Evolutionary conservation across 2,797 vertebrate species (phyloP).

Genomic region (Oreochromis grahami): DNA sequence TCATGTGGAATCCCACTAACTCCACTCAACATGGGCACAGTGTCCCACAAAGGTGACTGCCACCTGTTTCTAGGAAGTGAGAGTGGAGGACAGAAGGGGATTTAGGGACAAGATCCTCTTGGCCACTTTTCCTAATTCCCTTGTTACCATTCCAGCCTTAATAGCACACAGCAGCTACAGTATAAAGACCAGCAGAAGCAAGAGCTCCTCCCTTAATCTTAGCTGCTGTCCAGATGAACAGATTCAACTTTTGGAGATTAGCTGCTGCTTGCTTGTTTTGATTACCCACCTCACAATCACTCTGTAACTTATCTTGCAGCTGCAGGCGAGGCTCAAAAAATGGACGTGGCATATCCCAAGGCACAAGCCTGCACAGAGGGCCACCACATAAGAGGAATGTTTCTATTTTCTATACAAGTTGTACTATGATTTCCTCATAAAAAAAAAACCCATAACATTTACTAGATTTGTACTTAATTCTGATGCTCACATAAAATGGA

Average conservation of each 20-base stretch:
- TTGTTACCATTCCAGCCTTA: slow-evolving; percentile 7
- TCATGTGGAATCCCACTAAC: slow-evolving; percentile 32
- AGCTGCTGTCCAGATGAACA: too few relatives aligned
- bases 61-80: slow-evolving; percentile 60
- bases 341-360: background rate
- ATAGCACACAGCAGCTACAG: background rate
- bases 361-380: background rate
- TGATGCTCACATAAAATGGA: background rate
- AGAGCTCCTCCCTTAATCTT: background rate
- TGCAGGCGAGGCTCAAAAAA: background rate
- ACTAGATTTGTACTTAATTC: background rate
- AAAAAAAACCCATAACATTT: background rate
- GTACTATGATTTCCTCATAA: background rate
- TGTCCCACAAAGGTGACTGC: slow-evolving; percentile 20
- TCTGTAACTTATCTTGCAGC: background rate
- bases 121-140: slow-evolving; percentile 22
- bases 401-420: background rate
- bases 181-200: background rate
- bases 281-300: background rate
- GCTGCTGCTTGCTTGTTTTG: background rate
- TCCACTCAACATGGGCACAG: slow-evolving; percentile 1
- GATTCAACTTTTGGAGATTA: too few relatives aligned
- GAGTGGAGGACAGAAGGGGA: slow-evolving; percentile 22
- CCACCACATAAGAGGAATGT: background rate
- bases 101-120: background rate